phyloP scores from a whole-genome alignment of 2,888 invertebrate genomes.

The Miltochrista miniata region DNA sequence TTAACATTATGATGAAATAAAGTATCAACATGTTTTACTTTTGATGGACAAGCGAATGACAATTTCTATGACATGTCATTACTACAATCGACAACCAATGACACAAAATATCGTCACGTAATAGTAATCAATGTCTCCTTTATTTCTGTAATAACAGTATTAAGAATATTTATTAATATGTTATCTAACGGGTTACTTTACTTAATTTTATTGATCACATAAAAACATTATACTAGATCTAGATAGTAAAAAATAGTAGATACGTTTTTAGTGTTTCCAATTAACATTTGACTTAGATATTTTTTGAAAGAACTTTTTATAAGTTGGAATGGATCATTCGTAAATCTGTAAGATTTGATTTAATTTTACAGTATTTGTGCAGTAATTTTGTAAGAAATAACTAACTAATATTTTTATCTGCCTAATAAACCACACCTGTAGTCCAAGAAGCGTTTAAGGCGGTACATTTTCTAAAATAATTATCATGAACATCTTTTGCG shows the following conservation, averaged over 20 bases:
- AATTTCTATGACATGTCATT: slow-evolving; percentile 32
- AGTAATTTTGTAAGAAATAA: slow-evolving; percentile 29
- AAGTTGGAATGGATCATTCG: background rate
- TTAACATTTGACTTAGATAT: background rate
- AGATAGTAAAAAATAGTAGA: background rate
- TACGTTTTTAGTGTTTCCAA: background rate
- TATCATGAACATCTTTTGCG: slow-evolving; percentile 76
- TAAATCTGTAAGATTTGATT: background rate
- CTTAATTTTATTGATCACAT: slow-evolving; percentile 8
- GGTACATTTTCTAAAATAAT: slow-evolving; percentile 76
- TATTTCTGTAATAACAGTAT: slow-evolving; percentile 22
- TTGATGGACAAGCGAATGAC: slow-evolving; percentile 34
- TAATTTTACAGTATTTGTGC: slow-evolving; percentile 1
- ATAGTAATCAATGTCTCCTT: slow-evolving; percentile 26
- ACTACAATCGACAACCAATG: slow-evolving; percentile 6
- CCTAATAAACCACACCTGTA: slow-evolving; percentile 70
- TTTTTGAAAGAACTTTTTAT: background rate
- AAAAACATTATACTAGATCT: slow-evolving; percentile 9
- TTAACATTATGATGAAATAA: slow-evolving; percentile 59
- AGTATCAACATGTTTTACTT: slow-evolving; percentile 24
- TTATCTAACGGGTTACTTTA: slow-evolving; percentile 7
- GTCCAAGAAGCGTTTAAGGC: slow-evolving; percentile 74
- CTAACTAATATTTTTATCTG: slow-evolving; percentile 40
- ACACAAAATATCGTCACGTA: slow-evolving; percentile 21
- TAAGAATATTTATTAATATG: slow-evolving; percentile 14